These are phyloP conservation scores for Columba livia DNA, from an alignment of 2,113 vertebrate genomes.

Conservation along the genomic window DNA sequence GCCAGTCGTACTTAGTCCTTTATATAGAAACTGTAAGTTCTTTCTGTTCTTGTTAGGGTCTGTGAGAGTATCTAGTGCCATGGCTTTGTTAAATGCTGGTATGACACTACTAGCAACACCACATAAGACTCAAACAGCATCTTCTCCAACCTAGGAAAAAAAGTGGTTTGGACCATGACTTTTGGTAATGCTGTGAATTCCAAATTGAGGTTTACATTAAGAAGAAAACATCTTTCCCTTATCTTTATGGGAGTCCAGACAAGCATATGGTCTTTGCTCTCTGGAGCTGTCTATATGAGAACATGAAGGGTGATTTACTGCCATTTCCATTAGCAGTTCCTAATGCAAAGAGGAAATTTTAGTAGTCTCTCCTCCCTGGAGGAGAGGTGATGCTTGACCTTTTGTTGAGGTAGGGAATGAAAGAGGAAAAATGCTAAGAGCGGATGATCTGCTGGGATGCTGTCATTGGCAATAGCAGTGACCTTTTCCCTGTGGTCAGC, in stretches of 20 bases:
- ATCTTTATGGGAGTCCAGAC: background rate
- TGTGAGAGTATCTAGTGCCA: background rate
- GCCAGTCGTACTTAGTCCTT: background rate
- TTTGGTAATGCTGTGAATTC: background rate
- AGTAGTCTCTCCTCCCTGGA: constrained; percentile 2
- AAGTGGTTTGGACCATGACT: background rate
- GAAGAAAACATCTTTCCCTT: background rate
- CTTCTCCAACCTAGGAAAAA: background rate
- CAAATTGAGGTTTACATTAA: background rate
- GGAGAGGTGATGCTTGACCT: constrained; percentile 30
- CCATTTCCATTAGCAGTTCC: background rate
- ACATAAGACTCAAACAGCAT: background rate
- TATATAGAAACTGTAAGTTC: too few relatives aligned
- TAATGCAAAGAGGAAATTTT: constrained; percentile 48
- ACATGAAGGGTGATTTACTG: background rate
- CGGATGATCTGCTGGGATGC: constrained; percentile 12
- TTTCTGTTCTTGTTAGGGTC: background rate
- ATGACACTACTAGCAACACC: background rate
- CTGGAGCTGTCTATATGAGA: background rate
- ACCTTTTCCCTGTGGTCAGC: constrained; percentile 58
- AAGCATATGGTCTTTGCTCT: background rate
- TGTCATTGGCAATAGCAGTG: constrained; percentile 15
- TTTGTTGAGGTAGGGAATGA: background rate
- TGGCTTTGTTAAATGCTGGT: background rate
- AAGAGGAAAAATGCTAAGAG: constrained; percentile 19